Evolutionary conservation across 2,888 invertebrate genomes (phyloP), one percentile per base, ranked within the genome.

Genomic region (Choristoneura rosaceana): DNA sequence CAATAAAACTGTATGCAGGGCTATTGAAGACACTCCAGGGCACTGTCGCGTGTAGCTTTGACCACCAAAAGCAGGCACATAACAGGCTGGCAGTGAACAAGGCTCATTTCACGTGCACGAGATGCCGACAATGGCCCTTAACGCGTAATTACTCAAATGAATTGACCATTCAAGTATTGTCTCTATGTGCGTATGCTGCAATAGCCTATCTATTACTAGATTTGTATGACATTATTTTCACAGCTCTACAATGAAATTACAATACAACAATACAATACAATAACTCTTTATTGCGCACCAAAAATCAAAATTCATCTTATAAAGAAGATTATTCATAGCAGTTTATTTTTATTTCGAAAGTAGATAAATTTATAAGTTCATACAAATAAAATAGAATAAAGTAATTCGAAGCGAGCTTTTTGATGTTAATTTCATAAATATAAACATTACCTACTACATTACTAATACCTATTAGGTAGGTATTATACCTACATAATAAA

Each of bases 71-170:
- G 86, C 90, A 86, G 88, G 90, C 90, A 90, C 89, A 89, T 87
- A 90, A 89, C 88, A 87, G 84, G 80, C 84, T 76, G 87, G 89
- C 89, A 88, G 87, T 87, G 90, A 90, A 91, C 93, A 92, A 89
- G 91, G 90, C 90, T 92, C 90, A 91, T 92, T 92, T 90, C 87
- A 87, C 87, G 87, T 88, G 88, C 85, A 88, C 93, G 92, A 93
- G 93, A 94, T 93, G 91, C 91, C 87, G 91, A 93, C 93, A 93
- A 93, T 92, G 87, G 93, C 91, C 93, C 93, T 93, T 91, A 89
- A 93, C 89, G 92, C 87, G 91, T 93, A 93, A 93, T 94, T 93
- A 93, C 93, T 94, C 93, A 93, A 93, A 94, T 93, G 92, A 93
- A 93, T 93, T 92, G 93, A 91, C 93, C 92, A 91, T 92, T 93